These are phyloP conservation scores for Dendrophyllia cribrosa DNA, from an alignment of 64 coral and sea anemone genomes.

Conservation along the genomic window DNA sequence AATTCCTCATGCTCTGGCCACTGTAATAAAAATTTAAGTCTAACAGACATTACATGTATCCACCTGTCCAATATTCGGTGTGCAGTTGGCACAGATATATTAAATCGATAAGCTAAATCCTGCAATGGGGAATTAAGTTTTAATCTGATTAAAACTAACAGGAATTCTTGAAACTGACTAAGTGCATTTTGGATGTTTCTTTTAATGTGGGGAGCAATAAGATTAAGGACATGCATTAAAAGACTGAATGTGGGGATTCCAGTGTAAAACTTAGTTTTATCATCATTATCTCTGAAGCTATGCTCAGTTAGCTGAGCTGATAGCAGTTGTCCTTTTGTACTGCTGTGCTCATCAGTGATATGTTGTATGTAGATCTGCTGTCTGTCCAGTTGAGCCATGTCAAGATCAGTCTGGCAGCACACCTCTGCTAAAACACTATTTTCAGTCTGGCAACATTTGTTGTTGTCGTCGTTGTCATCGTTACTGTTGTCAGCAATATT, in stretches of 20 bases:
- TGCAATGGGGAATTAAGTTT: conserved; percentile 41
- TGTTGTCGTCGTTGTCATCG: background rate
- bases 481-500: background rate
- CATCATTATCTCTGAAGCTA: conserved; percentile 17
- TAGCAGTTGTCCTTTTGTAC: background rate
- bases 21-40: conserved; percentile 19
- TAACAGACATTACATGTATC: conserved; percentile 11
- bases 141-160: conserved; percentile 26
- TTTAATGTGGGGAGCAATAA: conserved; percentile 21
- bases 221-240: conserved; percentile 1
- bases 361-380: background rate
- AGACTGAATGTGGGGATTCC: background rate
- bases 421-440: background rate
- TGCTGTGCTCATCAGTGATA: background rate
- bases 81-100: conserved; percentile 22
- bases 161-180: background rate
- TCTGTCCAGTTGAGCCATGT: background rate
- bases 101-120: conserved; percentile 24
- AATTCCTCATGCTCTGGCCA: conserved; percentile 11
- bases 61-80: conserved; percentile 38
- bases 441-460: conserved; percentile 34
- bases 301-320: background rate
- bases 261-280: conserved; percentile 49
- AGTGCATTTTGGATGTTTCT: conserved; percentile 13
- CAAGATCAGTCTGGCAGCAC: conserved; percentile 19